These are phyloP conservation scores for Patagioenas fasciata DNA, from an alignment of 2,113 vertebrate genomes.

Conservation along the genomic window DNA sequence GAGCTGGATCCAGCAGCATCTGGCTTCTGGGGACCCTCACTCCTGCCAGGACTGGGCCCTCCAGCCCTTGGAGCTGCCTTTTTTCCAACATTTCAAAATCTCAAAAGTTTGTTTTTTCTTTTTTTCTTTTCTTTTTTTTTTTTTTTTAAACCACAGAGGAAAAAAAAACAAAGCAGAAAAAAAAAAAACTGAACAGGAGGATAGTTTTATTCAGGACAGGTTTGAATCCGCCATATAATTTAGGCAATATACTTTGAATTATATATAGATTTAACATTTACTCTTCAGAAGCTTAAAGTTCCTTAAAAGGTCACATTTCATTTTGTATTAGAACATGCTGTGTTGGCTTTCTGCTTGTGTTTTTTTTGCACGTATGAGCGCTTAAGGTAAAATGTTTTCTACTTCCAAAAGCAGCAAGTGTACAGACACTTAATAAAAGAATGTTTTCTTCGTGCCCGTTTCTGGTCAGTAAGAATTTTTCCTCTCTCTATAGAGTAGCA, in stretches of 20 bases:
- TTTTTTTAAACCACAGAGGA: not conserved
- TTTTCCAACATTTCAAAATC: not conserved
- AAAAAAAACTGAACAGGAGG: not conserved
- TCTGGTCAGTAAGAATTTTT: not conserved
- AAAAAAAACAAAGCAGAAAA: not conserved
- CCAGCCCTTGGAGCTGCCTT: not conserved
- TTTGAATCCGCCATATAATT: not conserved
- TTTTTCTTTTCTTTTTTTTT: not conserved
- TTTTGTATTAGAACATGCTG: not conserved
- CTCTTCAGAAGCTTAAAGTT: not conserved
- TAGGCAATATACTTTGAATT: slow-evolving; percentile 1
- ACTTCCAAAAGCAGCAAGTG: slow-evolving; percentile 8
- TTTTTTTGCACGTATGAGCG: not conserved
- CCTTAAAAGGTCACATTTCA: slow-evolving; percentile 56
- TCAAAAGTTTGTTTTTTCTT: not conserved
- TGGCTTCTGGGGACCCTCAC: not conserved
- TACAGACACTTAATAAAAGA: not conserved
- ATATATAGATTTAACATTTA: slow-evolving; percentile 28
- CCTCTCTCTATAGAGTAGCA: not conserved
- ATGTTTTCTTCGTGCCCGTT: not conserved
- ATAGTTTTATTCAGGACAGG: not conserved
- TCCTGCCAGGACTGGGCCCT: not conserved
- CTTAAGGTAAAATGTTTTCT: slow-evolving; percentile 30
- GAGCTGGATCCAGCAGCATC: not conserved
- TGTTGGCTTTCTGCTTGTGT: not conserved